Base-by-base conservation (phyloP, 2,888 invertebrate genomes). In the Altica lythri region DNA sequence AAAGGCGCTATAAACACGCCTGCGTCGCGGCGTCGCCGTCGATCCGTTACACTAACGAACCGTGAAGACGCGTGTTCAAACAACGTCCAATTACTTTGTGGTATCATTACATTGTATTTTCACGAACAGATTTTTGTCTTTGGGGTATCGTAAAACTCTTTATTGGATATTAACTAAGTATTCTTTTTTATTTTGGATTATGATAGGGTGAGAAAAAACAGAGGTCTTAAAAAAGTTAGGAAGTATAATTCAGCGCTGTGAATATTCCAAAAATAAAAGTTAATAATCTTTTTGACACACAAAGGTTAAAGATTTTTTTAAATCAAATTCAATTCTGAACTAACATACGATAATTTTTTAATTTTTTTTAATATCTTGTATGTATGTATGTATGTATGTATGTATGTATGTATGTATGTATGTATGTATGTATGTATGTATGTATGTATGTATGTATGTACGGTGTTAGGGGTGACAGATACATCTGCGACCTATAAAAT, bases 71-170 rank as follows among this genome's bases (percentile, higher is more conserved):
- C 72, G 73, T 73, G 74, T 62, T 66, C 68, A 66, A 67, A 71
- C 73, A 71, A 66, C 72, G 73, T 73, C 72, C 74, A 74, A 74
- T 74, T 74, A 74, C 73, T 74, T 73, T 74, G 74, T 64, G 74
- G 74, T 74, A 70, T 73, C 72, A 72, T 74, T 74, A 73, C 65
- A 72, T 67, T 69, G 72, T 60, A 53, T 46, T 57, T 14, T 71
- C 70, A 70, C 69, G 67, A 68, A 61, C 48, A 59, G 66, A 65
- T 62, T 19, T 54, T 50, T 54, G 40, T 45, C 48, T 52, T 53
- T 37, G 27, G 50, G 50, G 59, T 16, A 12, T 17, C 46, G 14
- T 35, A 18, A 34, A 34, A 13, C 9, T 29, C 5, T 8, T 10
- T 16, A 16, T 16, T 44, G 43, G 30, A 44, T 30, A 14, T 30